These are phyloP conservation scores for Eupithecia subfuscata DNA, from an alignment of 2,888 invertebrate species.

Conservation along the genomic window DNA sequence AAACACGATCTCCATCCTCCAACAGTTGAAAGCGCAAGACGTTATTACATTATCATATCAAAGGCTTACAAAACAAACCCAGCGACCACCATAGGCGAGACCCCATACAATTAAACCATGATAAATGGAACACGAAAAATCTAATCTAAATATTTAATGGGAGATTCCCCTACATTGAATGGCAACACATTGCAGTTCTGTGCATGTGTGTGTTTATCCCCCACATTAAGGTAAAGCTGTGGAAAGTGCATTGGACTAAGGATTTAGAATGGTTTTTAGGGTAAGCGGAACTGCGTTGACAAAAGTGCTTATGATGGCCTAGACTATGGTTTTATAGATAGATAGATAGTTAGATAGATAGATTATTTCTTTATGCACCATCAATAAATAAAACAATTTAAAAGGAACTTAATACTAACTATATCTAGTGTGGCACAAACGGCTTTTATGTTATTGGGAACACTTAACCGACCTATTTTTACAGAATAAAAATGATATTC, in stretches of 20 bases:
- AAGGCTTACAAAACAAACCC: slow-evolving; percentile 72
- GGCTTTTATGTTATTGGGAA: not conserved
- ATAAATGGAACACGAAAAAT: slow-evolving; percentile 83
- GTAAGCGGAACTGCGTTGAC: not conserved
- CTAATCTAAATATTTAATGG: slow-evolving; percentile 84
- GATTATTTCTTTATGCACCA: too few relatives aligned
- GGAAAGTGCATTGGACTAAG: slow-evolving; percentile 23
- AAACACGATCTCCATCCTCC: slow-evolving; percentile 23
- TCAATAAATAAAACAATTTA: too few relatives aligned
- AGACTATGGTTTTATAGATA: too few relatives aligned
- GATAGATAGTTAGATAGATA: too few relatives aligned
- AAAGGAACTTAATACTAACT: too few relatives aligned
- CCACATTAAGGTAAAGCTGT: slow-evolving; percentile 23
- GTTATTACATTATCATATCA: slow-evolving; percentile 80
- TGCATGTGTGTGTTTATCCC: slow-evolving; percentile 37
- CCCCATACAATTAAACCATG: slow-evolving; percentile 80
- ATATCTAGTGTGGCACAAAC: too few relatives aligned
- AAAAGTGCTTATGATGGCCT: not conserved
- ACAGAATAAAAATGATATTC: not conserved
- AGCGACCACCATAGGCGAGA: slow-evolving; percentile 63
- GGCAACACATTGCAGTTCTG: slow-evolving; percentile 52
- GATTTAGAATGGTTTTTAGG: slow-evolving; percentile 22
- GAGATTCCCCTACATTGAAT: slow-evolving; percentile 76
- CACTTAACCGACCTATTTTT: not conserved
- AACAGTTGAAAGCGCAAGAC: slow-evolving; percentile 39